Evolutionary conservation across 37 sponge, comb jelly and placozoan genomes (phyloP).

Genomic region (Oscarella lobularis): DNA sequence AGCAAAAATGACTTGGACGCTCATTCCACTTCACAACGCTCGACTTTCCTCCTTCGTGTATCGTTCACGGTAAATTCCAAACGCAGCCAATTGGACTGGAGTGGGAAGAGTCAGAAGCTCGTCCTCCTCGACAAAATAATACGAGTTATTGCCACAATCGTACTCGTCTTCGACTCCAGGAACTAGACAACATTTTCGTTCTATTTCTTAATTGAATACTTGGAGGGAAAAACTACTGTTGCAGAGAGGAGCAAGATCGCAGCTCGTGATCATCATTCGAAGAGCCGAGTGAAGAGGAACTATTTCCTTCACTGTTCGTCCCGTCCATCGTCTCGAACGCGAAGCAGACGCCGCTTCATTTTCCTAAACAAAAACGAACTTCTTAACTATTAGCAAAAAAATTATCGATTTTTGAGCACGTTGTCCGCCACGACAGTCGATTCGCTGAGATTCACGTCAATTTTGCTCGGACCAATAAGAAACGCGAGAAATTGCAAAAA

Average conservation of each 20-base stretch:
- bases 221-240: no score
- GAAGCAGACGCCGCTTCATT: no score
- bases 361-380: no score
- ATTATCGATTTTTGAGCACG: no score
- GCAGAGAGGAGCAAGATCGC: constrained; percentile 42
- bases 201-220: background rate
- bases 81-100: no score
- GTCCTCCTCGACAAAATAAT: background rate
- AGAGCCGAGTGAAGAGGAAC: constrained; percentile 35
- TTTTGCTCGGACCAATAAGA: background rate
- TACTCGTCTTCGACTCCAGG: no score
- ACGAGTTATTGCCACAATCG: no score
- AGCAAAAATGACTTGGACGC: no score
- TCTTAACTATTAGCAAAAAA: no score
- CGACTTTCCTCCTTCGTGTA: no score
- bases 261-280: constrained; percentile 36
- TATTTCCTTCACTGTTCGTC: constrained; percentile 51
- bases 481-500: background rate
- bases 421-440: background rate
- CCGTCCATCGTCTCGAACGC: constrained; percentile 22
- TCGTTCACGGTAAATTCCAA: no score
- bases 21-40: no score
- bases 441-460: background rate
- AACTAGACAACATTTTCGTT: background rate
- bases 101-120: background rate